Evolutionary conservation across 2,797 vertebrate genomes (phyloP), one percentile per base, ranked within the genome.

Genomic region (Hipposideros larvatus): DNA sequence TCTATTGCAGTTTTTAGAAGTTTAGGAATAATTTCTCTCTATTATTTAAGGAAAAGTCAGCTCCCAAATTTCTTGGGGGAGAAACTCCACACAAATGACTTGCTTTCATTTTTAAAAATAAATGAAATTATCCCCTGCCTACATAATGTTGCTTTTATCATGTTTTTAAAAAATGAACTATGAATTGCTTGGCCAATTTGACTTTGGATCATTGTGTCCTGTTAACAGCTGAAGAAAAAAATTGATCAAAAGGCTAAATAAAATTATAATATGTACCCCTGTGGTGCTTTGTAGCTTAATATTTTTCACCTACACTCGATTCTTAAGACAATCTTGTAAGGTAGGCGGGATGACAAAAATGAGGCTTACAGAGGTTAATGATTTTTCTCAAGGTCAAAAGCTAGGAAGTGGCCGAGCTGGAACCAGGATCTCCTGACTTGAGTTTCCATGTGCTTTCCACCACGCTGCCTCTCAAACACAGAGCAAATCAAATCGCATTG

Each of bases 301-400:
- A 34, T 88, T 87, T 48, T 95, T 83, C 74, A 55, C 0, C 16
- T 46, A 37, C 31, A 66, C 3, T 82, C 18, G 28, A 48, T 74
- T 82, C 51, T 73, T 78, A 79, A 85, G 57, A 79, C 22, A 37
- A 78, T 53, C 83, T 26, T 57, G 4, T 51, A 59, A 92, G 16
- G 66, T 61, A 66, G n/a, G 15, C 41, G 90, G 68, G 73, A 75
- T 91, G 48, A 92, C 34, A 74, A 84, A 73, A 75, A 73, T 66
- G 48, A 66, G 86, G 31, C 82, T 95, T 84, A 68, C 65, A 90
- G 26, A 89, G 73, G 70, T 92, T 91, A 87, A 89, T 82, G 51
- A 87, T 73, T 95, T 96, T 63, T 74, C 75, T 93, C 51, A 77
- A 92, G 86, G 51, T 95, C 70, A 83, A 65, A 87, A 95, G 65